Base-by-base conservation (phyloP, 2,113 vertebrate species). In the Gobio gobio region DNA sequence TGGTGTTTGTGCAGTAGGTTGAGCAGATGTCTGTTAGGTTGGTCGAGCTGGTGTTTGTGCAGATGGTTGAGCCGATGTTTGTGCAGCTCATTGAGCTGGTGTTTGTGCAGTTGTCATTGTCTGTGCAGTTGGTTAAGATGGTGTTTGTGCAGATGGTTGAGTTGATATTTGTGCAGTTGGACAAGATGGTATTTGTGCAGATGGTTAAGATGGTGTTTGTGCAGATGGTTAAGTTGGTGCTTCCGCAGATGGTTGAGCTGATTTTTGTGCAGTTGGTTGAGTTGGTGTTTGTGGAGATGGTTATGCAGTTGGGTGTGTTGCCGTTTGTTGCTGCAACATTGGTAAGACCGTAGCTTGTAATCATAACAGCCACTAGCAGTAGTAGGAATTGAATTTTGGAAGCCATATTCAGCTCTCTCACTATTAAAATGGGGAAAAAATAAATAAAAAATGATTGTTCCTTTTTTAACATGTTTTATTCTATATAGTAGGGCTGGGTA, bases 181-280 rank as follows among this genome's bases (percentile, higher is more conserved):
- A 2, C n/a, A 22, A 1, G 58, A 0, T 9, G 8, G 0, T 1
- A 20, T 2, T n/a, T 59, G 58, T 2, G 58, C 58, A 0, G 58
- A 0, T 18, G 22, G 10, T 24, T 61, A 3, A 1, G 22, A 6
- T 3, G 58, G 0, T 61, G 58, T 2, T 20, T 59, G 22, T 0
- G 22, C 20, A 8, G 3, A 0, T n/a, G 58, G 4, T 16, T 56
- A 16, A 0, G 3, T 0, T 58, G 18, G 0, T 9, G 18, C 2
- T 29, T 29, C 29, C 29, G 29, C 29, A 29, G 29, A 29, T 29
- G 29, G 20, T 22, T 58, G 56, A 5, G 20, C 3, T 9, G 20
- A 1, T 10, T 22, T 4, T 24, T 24, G 59, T 9, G n/a, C n/a
- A 7, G 59, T 1, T 10, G 59, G 4, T 10, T 64, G n/a, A 8